phyloP scores from a whole-genome alignment of 2,888 invertebrate species.

The Noctua janthina region DNA sequence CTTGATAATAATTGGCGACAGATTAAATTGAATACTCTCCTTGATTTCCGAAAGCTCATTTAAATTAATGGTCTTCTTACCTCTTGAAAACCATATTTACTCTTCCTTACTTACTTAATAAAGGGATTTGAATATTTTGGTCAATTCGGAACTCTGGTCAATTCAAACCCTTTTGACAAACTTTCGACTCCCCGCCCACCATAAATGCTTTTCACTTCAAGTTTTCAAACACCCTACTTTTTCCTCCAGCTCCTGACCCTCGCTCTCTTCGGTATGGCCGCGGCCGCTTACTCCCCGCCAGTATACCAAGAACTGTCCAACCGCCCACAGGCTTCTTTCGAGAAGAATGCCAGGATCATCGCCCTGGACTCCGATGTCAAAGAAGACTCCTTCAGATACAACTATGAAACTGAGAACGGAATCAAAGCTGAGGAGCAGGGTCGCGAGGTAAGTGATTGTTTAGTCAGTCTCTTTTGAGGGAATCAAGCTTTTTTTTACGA shows the following conservation, averaged over 20 bases:
- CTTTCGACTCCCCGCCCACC: too few species aligned
- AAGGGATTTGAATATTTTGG: not conserved
- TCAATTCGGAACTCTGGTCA: not conserved
- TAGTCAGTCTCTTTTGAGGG: accelerated
- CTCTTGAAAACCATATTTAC: not conserved
- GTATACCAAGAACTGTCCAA: slow-evolving; percentile 83
- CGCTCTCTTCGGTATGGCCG: slow-evolving; percentile 82
- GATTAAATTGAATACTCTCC: not conserved
- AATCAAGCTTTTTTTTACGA: not conserved
- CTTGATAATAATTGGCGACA: not conserved
- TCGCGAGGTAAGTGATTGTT: slow-evolving; percentile 78
- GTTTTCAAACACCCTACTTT: slow-evolving; percentile 11
- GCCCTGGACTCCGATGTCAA: slow-evolving; percentile 84
- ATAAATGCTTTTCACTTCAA: not conserved
- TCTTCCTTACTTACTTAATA: not conserved
- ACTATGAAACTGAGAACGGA: slow-evolving; percentile 87
- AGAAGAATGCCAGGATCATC: slow-evolving; percentile 84
- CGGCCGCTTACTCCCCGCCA: slow-evolving; percentile 78
- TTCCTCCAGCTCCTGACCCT: slow-evolving; percentile 81
- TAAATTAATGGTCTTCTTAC: not conserved
- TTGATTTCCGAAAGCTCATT: not conserved
- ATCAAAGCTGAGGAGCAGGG: slow-evolving; percentile 88
- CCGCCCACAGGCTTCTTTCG: slow-evolving; percentile 83
- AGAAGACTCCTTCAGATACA: slow-evolving; percentile 87
- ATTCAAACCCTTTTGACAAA: not conserved